Base-by-base conservation (phyloP, 2,888 invertebrate species). In the Andrena trimmerana region DNA sequence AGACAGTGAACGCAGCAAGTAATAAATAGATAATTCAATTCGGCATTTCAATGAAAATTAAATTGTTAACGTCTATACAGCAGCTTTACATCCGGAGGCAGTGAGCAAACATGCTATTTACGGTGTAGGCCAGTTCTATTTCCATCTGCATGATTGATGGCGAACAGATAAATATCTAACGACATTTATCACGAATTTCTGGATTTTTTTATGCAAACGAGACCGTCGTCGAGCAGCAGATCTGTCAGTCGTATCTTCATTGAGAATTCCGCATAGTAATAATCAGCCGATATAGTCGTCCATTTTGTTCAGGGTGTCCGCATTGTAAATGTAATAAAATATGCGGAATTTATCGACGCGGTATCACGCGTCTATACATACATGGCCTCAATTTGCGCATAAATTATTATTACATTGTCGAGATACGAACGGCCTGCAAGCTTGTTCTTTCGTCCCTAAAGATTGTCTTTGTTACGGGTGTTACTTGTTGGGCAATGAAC, bases 281-380 rank as follows among this genome's bases (percentile, higher is more conserved):
- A 84, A 89, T 88, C 86, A 83, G 54, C 60, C 76, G 72, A 87
- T 75, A 78, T 63, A 79, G 73, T 75, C 78, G 72, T 69, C 80
- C 78, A 82, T 90, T 88, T 86, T 85, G 67, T 68, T 80, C 78
- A 50, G 42, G 83, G 65, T 76, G 66, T 81, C 85, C 77, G 86
- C 85, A 90, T 91, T 89, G 88, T 88, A 86, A 88, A 84, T 81
- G 81, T 86, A 88, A 91, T 89, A 90, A 92, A 90, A 89, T 91
- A 90, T 92, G 87, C 88, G 86, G 81, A 90, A 92, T 91, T 91
- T 90, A 92, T 91, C 88, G 88, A 82, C 69, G 67, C 48, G 59
- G 54, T 67, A 76, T 75, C 77, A 31, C 59, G 65, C 63, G 52
- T 60, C 36, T 57, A 7, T 69, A 8, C 65, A 65, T 76, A 71